phyloP scores from a whole-genome alignment of 2,113 vertebrate genomes.

The Miniopterus natalensis region DNA sequence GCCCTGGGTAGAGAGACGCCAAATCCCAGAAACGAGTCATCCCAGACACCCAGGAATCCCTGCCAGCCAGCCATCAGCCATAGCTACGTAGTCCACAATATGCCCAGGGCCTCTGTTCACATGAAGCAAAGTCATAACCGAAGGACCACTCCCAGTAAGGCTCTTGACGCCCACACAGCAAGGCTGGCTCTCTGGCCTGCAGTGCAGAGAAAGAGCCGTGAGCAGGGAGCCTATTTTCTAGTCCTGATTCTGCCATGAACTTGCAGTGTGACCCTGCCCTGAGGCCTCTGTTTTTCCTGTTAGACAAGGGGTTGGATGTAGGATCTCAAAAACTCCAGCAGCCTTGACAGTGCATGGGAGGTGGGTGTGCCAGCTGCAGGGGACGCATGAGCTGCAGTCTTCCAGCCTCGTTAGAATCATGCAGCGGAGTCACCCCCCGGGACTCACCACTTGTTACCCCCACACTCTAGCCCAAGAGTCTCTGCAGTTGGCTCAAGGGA shows the following conservation, averaged over 20 bases:
- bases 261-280: constrained; percentile 74
- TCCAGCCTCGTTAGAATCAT: background rate
- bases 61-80: background rate
- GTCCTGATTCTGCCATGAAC: constrained; percentile 66
- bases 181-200: background rate
- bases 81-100: fast-evolving
- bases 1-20: background rate
- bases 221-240: background rate
- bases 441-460: background rate
- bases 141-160: background rate
- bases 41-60: background rate
- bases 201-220: background rate
- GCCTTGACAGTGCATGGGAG: background rate
- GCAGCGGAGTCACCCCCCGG: background rate
- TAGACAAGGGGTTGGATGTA: constrained; percentile 12
- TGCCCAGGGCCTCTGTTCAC: background rate
- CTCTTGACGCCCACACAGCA: background rate
- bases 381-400: background rate
- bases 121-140: background rate
- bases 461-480: background rate
- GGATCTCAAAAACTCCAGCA: constrained; percentile 30
- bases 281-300: constrained; percentile 42
- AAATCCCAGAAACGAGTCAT: background rate
- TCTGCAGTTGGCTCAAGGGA: background rate
- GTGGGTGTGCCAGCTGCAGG: background rate